phyloP scores from a whole-genome alignment of 1,140 invertebrate genomes.

The Drosophila tropicalis region DNA sequence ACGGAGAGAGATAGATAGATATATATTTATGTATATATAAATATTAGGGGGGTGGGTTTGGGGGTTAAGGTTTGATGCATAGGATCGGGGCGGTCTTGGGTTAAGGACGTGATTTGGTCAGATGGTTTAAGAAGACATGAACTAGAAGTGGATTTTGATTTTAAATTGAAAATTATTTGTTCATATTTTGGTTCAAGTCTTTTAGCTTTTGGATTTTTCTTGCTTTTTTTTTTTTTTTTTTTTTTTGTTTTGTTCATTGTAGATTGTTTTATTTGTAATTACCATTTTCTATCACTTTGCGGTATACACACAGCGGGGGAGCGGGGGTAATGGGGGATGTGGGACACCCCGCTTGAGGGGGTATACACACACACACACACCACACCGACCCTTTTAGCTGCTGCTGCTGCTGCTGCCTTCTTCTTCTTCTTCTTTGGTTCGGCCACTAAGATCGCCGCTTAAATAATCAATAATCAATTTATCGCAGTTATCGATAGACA shows the following conservation, averaged over 20 bases:
- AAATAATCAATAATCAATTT: neutral
- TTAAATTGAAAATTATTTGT: constrained; percentile 10
- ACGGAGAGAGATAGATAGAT: constrained; percentile 27
- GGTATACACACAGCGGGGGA: constrained; percentile 32
- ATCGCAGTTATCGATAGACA: constrained; percentile 5
- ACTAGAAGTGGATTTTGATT: constrained; percentile 29
- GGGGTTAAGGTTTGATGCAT: neutral
- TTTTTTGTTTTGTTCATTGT: constrained; percentile 36
- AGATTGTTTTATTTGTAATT: constrained; percentile 80
- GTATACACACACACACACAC: constrained; percentile 71
- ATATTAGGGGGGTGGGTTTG: neutral
- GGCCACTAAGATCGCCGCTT: neutral
- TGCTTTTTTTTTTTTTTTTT: no score
- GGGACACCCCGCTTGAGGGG: constrained; percentile 57
- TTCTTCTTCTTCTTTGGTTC: neutral
- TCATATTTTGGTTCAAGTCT: constrained; percentile 3
- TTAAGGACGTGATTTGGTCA: neutral
- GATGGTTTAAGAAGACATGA: constrained; percentile 25
- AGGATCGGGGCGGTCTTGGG: neutral
- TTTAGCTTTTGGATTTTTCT: constrained; percentile 8
- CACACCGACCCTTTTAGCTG: constrained; percentile 45
- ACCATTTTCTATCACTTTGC: constrained; percentile 83
- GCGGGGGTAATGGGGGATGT: constrained; percentile 67
- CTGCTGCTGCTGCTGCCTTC: neutral
- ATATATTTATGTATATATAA: constrained; percentile 25